Percentiles rank a stretch among this genome's conserved stretches.
Evolutionary conservation across 2,113 vertebrate genomes (phyloP).

Genomic region (Coregonus clupeaformis): DNA sequence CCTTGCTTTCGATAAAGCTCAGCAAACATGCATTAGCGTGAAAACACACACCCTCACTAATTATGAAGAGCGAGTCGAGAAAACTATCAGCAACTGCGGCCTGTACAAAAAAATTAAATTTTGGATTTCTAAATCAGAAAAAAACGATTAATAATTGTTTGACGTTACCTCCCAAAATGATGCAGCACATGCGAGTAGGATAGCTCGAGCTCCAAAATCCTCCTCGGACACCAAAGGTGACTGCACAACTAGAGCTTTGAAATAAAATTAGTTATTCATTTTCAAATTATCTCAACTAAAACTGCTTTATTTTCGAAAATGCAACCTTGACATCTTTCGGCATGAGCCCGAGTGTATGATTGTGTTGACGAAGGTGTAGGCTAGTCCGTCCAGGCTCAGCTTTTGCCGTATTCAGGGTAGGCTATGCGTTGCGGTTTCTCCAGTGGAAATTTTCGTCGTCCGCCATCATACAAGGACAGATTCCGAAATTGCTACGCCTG

Average conservation of each 20-base stretch:
- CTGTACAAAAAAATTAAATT: constrained; percentile 51
- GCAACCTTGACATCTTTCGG: constrained; percentile 62
- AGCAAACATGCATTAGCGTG: constrained; percentile 5
- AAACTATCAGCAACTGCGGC: constrained; percentile 25
- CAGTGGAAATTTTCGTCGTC: constrained; percentile 66
- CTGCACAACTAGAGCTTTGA: no score
- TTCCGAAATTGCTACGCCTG: constrained; percentile 73
- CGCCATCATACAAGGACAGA: constrained; percentile 76
- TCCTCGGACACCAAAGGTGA: constrained; percentile 15
- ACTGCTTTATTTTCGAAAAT: constrained; percentile 34
- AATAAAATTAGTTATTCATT: constrained; percentile 58
- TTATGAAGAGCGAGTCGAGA: not conserved
- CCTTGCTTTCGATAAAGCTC: constrained; percentile 19
- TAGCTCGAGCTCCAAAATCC: constrained; percentile 59
- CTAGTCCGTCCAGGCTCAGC: constrained; percentile 36
- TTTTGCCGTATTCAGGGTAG: constrained; percentile 14
- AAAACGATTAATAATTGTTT: constrained; percentile 31
- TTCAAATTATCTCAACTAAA: constrained; percentile 54
- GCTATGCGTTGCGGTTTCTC: constrained; percentile 62
- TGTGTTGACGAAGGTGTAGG: constrained; percentile 39
- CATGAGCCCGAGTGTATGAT: constrained; percentile 51
- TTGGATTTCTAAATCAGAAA: constrained; percentile 49
- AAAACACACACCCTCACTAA: constrained; percentile 23
- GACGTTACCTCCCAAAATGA: constrained; percentile 71
- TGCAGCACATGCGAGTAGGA: constrained; percentile 72